phyloP scores from a whole-genome alignment of 2,113 vertebrate species.

The Pollimyrus isidori region DNA sequence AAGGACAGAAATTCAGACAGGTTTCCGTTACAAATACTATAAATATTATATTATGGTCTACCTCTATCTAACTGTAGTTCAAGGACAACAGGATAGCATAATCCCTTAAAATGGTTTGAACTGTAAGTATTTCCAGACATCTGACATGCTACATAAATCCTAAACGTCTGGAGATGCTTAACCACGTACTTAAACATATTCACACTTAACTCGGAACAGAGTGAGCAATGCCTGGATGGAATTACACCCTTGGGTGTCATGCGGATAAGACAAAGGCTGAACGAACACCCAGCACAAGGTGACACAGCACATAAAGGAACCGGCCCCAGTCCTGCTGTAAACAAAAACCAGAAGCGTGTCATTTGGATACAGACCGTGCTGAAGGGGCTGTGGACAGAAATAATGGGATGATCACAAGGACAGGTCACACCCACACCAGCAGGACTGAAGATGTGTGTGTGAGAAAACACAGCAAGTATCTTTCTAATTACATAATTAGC shows the following conservation, averaged over 20 bases:
- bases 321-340: neutral
- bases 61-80: neutral
- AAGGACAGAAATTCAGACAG: neutral
- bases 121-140: neutral
- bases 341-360: neutral
- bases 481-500: neutral
- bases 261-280: neutral
- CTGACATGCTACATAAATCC: neutral
- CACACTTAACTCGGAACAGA: neutral
- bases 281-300: neutral
- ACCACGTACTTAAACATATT: neutral
- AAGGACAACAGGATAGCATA: neutral
- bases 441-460: neutral
- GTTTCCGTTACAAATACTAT: neutral
- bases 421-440: neutral
- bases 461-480: neutral
- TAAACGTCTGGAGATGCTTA: neutral
- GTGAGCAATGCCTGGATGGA: neutral
- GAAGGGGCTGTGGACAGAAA: neutral
- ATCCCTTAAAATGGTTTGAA: neutral
- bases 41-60: neutral
- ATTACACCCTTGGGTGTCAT: neutral
- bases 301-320: neutral
- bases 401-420: neutral
- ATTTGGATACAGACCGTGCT: neutral